These are phyloP conservation scores for Calliphora vomitoria DNA, from an alignment of 2,888 invertebrate species.

Conservation along the genomic window DNA sequence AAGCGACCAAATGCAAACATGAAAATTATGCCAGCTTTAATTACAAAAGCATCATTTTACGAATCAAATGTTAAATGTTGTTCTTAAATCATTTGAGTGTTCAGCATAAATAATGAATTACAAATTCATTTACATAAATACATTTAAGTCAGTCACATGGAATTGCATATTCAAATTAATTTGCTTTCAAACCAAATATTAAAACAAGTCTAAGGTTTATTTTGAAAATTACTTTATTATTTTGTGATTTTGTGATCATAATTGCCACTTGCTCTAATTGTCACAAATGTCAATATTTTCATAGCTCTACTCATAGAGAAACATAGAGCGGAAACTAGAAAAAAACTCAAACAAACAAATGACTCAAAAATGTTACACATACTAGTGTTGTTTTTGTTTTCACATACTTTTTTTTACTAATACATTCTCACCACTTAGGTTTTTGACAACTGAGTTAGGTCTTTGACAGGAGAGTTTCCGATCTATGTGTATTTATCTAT, in stretches of 20 bases:
- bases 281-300: not conserved
- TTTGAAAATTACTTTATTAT: not conserved
- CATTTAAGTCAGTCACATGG: not conserved
- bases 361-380: no score
- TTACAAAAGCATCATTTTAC: conserved; percentile 52
- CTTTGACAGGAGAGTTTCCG: no score
- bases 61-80: conserved; percentile 38
- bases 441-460: no score
- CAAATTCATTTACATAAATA: not conserved
- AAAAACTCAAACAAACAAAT: no score
- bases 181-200: not conserved
- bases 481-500: no score
- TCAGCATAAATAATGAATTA: conserved; percentile 37
- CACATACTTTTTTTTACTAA: no score
- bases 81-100: conserved; percentile 45
- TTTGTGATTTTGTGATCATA: not conserved
- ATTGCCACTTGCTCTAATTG: not conserved
- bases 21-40: conserved; percentile 39
- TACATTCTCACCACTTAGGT: no score
- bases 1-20: conserved; percentile 39
- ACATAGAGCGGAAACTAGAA: no score
- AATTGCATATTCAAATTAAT: not conserved
- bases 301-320: no score
- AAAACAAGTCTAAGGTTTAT: no score
- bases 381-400: no score